Percentiles rank a stretch among this genome's conserved stretches.
Conservation (phyloP, 1,140 invertebrate species). For the Anastatus disparis region DNA sequence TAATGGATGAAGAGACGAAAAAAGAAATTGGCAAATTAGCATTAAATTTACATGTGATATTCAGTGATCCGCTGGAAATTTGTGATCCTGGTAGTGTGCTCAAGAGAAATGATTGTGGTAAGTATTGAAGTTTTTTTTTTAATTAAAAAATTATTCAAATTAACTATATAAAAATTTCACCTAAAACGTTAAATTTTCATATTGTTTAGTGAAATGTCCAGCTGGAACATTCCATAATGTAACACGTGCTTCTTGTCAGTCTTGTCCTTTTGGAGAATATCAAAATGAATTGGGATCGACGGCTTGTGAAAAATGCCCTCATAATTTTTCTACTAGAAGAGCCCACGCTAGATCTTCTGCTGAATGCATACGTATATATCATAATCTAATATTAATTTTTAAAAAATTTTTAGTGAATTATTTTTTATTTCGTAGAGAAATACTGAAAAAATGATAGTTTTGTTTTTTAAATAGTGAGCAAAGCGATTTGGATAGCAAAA, state of each 20-base stretch:
- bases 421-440: too few species aligned
- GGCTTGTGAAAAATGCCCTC: slow-evolving; percentile 71
- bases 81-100: slow-evolving; percentile 54
- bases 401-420: too few species aligned
- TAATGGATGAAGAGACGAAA: slow-evolving; percentile 51
- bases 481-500: too few species aligned
- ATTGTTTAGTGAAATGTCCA: slow-evolving; percentile 71
- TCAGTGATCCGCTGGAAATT: slow-evolving; percentile 46
- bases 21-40: slow-evolving; percentile 50
- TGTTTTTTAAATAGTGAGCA: too few species aligned
- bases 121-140: slow-evolving; percentile 14
- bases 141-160: too few species aligned
- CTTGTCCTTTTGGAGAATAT: slow-evolving; percentile 73
- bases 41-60: slow-evolving; percentile 51
- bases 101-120: slow-evolving; percentile 55
- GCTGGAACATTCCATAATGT: slow-evolving; percentile 75
- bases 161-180: too few species aligned
- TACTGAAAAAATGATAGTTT: too few species aligned
- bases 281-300: slow-evolving; percentile 69
- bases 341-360: slow-evolving; percentile 66
- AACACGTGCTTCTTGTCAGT: slow-evolving; percentile 66
- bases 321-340: slow-evolving; percentile 70
- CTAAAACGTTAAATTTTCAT: too few species aligned
- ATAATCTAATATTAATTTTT: slow-evolving; percentile 3
- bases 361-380: slow-evolving; percentile 75